These are phyloP conservation scores for Oreochromis aureus DNA, from an alignment of 2,113 vertebrate genomes.

Conservation along the genomic window DNA sequence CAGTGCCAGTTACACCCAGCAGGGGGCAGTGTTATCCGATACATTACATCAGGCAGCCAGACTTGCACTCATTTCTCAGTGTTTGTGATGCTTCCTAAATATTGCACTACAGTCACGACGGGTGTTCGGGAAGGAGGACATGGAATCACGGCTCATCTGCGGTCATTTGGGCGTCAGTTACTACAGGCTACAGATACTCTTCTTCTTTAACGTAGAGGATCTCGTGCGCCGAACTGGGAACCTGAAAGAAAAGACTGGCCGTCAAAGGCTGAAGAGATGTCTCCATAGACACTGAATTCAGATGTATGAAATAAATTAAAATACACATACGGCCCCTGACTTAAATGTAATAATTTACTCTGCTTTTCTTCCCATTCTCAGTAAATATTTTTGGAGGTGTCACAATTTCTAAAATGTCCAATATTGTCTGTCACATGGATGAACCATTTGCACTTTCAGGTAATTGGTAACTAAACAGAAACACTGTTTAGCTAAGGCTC, in stretches of 20 bases:
- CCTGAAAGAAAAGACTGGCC: conserved; percentile 57
- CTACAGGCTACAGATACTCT: conserved; percentile 62
- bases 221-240: conserved; percentile 86
- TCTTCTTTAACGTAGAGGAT: conserved; percentile 85
- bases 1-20: conserved; percentile 17
- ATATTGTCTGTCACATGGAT: background rate
- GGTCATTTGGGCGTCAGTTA: background rate
- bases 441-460: background rate
- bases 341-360: background rate
- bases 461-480: background rate
- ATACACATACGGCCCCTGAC: background rate
- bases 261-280: background rate
- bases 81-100: background rate
- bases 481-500: background rate
- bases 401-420: background rate
- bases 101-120: background rate
- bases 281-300: background rate
- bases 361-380: background rate
- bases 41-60: background rate
- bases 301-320: background rate
- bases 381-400: background rate
- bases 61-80: background rate
- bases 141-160: background rate
- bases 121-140: background rate
- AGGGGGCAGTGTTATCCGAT: conserved; percentile 51